Base-by-base conservation (phyloP, 1,140 invertebrate species). In the Alviniconcha marisindica region DNA sequence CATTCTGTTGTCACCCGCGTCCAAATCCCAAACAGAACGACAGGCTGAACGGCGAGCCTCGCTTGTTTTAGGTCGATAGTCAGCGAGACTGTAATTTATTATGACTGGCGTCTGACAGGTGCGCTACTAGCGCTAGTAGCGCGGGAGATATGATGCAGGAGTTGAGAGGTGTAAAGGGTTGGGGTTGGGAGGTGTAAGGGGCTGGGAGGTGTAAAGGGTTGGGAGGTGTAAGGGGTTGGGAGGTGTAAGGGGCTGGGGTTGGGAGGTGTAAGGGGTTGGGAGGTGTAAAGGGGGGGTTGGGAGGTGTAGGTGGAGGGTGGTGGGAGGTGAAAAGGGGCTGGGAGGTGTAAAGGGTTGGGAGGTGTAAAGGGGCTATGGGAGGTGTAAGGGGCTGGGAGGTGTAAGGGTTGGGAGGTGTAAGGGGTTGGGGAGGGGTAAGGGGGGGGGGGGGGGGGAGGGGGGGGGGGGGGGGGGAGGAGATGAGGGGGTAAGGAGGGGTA, bases 401-500 rank as follows among this genome's bases (percentile, higher is more conserved):
- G 28, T 5, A 66, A 7, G 28, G 60, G 28, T 14, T 15, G 60
- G n/a, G 60, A 66, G 60, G 28, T 5, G n/a, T 5, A 66, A 28
- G 28, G 18, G 7, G 60, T 15, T 14, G 7, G 60, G 7, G 21
- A n/a, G 60, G n/a, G 60, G 60, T 12, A n/a, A 66, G 60, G n/a
- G 60, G n/a, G 60, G n/a, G 60, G n/a, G 60, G 28, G 60, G n/a
- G 60, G n/a, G 60, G 28, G 60, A 66, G 60, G n/a, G 60, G n/a
- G 60, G n/a, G 60, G n/a, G 60, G n/a, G 60, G n/a, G 60, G n/a
- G 60, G n/a, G 60, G 28, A n/a, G n/a, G 60, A 66, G 60, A 66
- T 7, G n/a, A n/a, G n/a, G 60, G 28, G 18, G 28, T 5, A 66
- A 7, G 60, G 60, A 31, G 18, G 7, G 60, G n/a, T 7, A 66